phyloP scores from a whole-genome alignment of 2,888 invertebrate species.

The Heteropelma amictum region DNA sequence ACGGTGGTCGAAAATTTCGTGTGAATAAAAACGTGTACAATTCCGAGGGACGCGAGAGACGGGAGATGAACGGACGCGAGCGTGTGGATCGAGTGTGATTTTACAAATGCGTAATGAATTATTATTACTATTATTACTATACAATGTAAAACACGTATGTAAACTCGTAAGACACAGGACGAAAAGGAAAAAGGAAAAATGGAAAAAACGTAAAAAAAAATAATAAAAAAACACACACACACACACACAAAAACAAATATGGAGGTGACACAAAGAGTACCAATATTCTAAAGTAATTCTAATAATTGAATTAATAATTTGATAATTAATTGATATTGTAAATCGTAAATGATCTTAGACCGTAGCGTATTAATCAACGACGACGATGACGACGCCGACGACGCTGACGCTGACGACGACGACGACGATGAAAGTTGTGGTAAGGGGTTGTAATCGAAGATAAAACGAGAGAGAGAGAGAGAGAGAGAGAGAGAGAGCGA shows the following conservation, averaged over 20 bases:
- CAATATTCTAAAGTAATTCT: slow-evolving; percentile 78
- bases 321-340: slow-evolving; percentile 78
- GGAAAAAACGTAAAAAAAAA: no score
- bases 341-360: slow-evolving; percentile 75
- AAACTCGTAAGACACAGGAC: slow-evolving; percentile 42
- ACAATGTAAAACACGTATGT: slow-evolving; percentile 50
- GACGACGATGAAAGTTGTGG: slow-evolving; percentile 56
- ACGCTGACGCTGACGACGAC: slow-evolving; percentile 51
- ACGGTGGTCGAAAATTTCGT: slow-evolving; percentile 24
- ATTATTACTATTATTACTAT: slow-evolving; percentile 4
- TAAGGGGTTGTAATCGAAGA: slow-evolving; percentile 51
- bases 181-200: slow-evolving; percentile 15
- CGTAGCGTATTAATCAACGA: slow-evolving; percentile 74
- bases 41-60: slow-evolving; percentile 31
- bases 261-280: slow-evolving; percentile 75
- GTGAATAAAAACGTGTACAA: slow-evolving; percentile 48
- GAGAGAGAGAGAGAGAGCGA: slow-evolving; percentile 30
- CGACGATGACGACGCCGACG: slow-evolving; percentile 51
- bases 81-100: slow-evolving; percentile 43
- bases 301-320: slow-evolving; percentile 77
- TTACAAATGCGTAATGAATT: slow-evolving; percentile 40
- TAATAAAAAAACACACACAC: no score
- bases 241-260: no score
- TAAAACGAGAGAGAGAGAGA: slow-evolving; percentile 6
- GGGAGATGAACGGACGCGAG: slow-evolving; percentile 13